Base-by-base conservation (phyloP, 1,140 invertebrate genomes). In the Meloidogyne chitwoodi region DNA sequence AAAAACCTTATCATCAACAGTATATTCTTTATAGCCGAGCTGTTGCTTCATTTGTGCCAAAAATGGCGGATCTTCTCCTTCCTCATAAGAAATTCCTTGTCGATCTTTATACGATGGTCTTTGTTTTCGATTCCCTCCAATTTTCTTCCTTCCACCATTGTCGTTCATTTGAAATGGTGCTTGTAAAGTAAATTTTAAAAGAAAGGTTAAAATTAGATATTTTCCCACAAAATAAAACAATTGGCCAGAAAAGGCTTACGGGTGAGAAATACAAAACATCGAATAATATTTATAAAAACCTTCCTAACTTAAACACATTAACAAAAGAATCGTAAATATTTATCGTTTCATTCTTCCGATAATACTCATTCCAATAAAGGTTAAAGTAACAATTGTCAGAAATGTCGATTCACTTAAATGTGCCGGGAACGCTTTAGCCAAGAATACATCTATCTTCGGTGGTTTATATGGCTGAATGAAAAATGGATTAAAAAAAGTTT, bases 91-190 rank as follows among this genome's bases (percentile, higher is more conserved):
- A 34, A 83, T 83, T 24, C 63, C 77, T 16, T 80, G 38, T 29
- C 84, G 82, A 44, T 86, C 71, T 24, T 81, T 83, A 68, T 76
- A 86, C 29, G 69, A 85, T 29, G 85, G 27, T 16, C 83, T 86
- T 48, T 81, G 71, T n/a, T 72, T 74, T 11, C 31, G 63, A 26
- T 34, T 38, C 14, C n/a, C 64, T 22, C 70, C 56, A 62, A 8
- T n/a, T 22, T 56, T 56, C 48, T 56, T 56, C 12, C 44, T 19
- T 19, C 16, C 44, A 19, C 6, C 19, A 19, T n/a, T n/a, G 19
- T 56, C 5, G n/a, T n/a, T 38, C 34, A 38, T 38, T 38, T 38
- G 10, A 38, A 38, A 31, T 3, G 2, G 8, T 38, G 4, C 8
- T 38, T 38, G 3, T 38, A 38, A 38, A 38, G 34, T 38, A 8